Base-by-base conservation (phyloP, 2,113 vertebrate species). In the Oceanites oceanicus region DNA sequence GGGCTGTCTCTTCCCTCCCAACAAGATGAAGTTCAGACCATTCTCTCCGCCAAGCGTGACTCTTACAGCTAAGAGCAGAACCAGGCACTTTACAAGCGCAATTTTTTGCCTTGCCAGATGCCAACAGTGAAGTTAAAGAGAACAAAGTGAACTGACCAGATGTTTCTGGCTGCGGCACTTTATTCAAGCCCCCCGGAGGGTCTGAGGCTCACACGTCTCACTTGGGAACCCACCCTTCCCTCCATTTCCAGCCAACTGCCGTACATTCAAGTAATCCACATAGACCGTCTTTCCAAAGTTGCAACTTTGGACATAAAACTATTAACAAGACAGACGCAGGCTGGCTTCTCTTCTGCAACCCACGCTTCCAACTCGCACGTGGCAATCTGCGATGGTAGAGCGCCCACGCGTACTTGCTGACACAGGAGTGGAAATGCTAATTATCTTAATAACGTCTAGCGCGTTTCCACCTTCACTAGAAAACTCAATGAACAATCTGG, bases 281-380 rank as follows among this genome's bases (percentile, higher is more conserved):
- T 0, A 59, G 82, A 67, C 10, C 2, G 0, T 5, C 44, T 11
- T 82, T 32, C 59, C 34, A 5, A 55, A 80, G 55, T 0, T 5
- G 9, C 22, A 47, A 42, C 59, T 80, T 29, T 29, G 55, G 36
- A 53, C 29, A 30, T 1, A 11, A 56, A 91, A 42, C 53, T 47
- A 38, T 50, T 9, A 70, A 15, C 3, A 21, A 36, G 55, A 6
- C 61, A 14, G 68, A 30, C 2, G 20, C 71, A 34, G 59, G 59
- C 61, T 65, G 91, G n/a, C 47, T 90, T 66, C 70, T 68, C 34
- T 63, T 42, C 66, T 1, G 1, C 55, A 71, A 26, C 81, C 56
- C 87, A 84, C 4, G 1, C 72, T 85, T 52, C 83, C 74, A 34
- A 15, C 86, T 50, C 2, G 5, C 50, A 26, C 3, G 13, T 65